Evolutionary conservation across 2,797 vertebrate species (phyloP), one percentile per base, ranked within the genome.

Genomic region (Margarornis squamiger): DNA sequence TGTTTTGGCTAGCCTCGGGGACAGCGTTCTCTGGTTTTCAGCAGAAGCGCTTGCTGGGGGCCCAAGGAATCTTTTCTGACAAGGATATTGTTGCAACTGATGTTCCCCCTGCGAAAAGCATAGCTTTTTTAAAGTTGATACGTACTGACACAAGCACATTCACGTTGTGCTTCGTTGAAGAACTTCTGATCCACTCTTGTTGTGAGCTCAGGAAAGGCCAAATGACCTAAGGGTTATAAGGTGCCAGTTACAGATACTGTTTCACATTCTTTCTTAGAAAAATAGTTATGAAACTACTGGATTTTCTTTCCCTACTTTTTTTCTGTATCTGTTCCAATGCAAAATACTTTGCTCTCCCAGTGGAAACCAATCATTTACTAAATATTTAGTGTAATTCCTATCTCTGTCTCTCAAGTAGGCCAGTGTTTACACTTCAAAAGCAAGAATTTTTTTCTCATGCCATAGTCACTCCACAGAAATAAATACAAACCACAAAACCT

Each of bases 251-350:
- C 90, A 90, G 92, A 94, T 90, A 93, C 38, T 52, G 43, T 96
- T 97, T 95, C 92, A 95, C 93, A 94, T 95, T 97, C 81, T 90
- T 97, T 91, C 93, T 93, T 94, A 93, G 89, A 91, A 97, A 96
- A 96, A 95, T n/a, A 78, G 79, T 93, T 95, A 90, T 73, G 54
- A 96, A 97, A 96, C 72, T 75, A 91, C 84, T 80, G 55, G 55
- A 82, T 94, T 93, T 93, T 95, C 34, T 90, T 48, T 27, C 57
- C 24, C 5, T n/a, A 3, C 11, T 52, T 87, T 80, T 73, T 87
- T 88, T 80, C 55, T 92, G 55, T 88, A 79, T 88, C 45, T 92
- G n/a, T 95, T 96, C 90, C 88, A 95, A 51, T 72, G 62, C 79
- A 94, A 86, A 89, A 65, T 92, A 82, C 52, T 94, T 86, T 62